A percentile compares a stretch with the other conserved stretches of the same genome.
Conservation (phyloP, 92 coral and sea anemone species). For the Actinostola sp. region DNA sequence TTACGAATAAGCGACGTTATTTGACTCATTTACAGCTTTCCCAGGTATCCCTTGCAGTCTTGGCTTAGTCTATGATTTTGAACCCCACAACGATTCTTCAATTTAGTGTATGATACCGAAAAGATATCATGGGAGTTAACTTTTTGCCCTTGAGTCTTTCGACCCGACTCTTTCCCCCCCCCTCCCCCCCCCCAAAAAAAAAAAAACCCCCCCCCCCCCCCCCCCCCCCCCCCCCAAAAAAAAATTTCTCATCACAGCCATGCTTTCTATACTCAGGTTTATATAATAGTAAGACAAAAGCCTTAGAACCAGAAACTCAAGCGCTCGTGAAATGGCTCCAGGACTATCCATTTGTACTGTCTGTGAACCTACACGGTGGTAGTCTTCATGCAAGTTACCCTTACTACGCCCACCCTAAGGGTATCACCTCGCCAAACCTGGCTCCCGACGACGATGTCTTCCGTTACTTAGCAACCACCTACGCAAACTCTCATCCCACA, state of each 20-base stretch:
- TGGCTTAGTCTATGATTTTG: too few species aligned
- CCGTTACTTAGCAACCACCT: constrained; percentile 79
- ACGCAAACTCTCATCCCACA: constrained; percentile 88
- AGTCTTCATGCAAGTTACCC: constrained; percentile 88
- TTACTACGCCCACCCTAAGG: constrained; percentile 70
- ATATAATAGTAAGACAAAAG: constrained; percentile 36
- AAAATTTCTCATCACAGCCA: neutral
- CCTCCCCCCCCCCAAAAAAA: too few species aligned
- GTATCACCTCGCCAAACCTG: constrained; percentile 61
- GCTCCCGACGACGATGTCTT: constrained; percentile 92
- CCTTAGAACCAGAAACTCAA: constrained; percentile 74
- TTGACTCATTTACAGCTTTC: too few species aligned
- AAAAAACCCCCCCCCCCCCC: too few species aligned
- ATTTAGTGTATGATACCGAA: too few species aligned
- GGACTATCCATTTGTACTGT: constrained; percentile 78
- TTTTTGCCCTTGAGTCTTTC: too few species aligned
- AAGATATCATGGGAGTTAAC: too few species aligned
- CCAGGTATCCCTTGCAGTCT: too few species aligned
- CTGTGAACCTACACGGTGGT: constrained; percentile 93
- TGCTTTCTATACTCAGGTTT: constrained; percentile 36
- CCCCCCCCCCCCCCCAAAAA: too few species aligned
- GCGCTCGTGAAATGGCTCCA: constrained; percentile 82
- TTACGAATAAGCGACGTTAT: too few species aligned
- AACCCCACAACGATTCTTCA: too few species aligned
- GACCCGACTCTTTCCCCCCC: too few species aligned